Evolutionary conservation across 2,797 vertebrate species (phyloP), one percentile per base, ranked within the genome.

Genomic region (Gallinago stenura): DNA sequence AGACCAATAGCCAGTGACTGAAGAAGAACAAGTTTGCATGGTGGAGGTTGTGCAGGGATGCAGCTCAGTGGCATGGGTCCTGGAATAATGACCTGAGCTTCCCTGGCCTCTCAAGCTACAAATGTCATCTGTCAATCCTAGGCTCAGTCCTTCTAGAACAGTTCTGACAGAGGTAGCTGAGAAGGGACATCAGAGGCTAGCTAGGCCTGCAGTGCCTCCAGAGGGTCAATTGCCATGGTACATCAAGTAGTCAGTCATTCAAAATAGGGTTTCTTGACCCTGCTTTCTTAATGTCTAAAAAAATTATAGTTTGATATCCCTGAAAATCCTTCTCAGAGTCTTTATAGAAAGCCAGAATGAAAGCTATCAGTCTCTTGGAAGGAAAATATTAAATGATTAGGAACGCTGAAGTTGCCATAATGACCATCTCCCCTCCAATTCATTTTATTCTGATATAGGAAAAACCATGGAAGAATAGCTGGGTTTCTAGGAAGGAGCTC

Each of bases 91-190:
- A 92, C 80, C 54, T 68, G 56, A 94, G 70, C 81, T 83, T 72
- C 54, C 54, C 66, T 87, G 75, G 76, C 66, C 73, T 87, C 83
- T 90, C 53, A 41, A 80, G 61, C 89, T 87, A 58, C 62, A 92
- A 95, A 97, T 94, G 93, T 81, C 89, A 95, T 73, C 91, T 89
- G 83, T 71, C 90, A 97, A 82, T 95, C 61, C 83, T n/a, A 81
- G 33, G 28, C 35, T 69, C 76, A 71, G 83, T 65, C 57, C 68
- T 91, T 90, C 45, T 0, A 0, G 56, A 91, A 58, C 72, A 83
- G 26, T 77, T 81, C 79, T 95, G 93, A 91, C 84, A 96, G 54
- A 4, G 51, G 69, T 66, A 95, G 46, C 68, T 90, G 69, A 88
- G 79, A 93, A 96, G 70, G 26, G 58, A 95, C 68, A 64, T 87